Conservation (phyloP, 2,113 vertebrate species). For the Scatophagus argus region DNA sequence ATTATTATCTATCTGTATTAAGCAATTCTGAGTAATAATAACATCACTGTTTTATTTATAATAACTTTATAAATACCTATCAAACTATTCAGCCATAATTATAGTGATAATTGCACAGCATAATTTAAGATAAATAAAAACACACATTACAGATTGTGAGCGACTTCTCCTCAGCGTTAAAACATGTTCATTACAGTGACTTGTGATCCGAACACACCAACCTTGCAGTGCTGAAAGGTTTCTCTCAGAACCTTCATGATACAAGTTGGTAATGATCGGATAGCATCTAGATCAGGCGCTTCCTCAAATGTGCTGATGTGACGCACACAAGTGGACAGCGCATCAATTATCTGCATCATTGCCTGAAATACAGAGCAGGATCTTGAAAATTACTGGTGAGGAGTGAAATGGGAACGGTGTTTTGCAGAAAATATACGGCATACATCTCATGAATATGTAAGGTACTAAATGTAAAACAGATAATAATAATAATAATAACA, state of each 20-base stretch:
- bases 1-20: no score
- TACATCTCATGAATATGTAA: neutral
- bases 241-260: conserved; percentile 89
- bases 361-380: conserved; percentile 74
- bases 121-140: no score
- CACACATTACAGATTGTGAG: neutral
- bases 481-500: neutral
- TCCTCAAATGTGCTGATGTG: conserved; percentile 84
- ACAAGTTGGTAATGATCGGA: conserved; percentile 89
- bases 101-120: no score
- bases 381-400: neutral
- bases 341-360: conserved; percentile 88
- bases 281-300: conserved; percentile 75
- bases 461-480: neutral
- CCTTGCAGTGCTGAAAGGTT: conserved; percentile 94
- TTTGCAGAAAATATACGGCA: neutral
- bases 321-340: conserved; percentile 86
- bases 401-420: neutral
- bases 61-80: neutral
- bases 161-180: neutral
- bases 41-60: neutral
- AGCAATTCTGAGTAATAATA: neutral
- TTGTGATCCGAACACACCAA: conserved; percentile 49
- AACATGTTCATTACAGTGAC: neutral
- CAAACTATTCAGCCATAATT: neutral